Base-by-base conservation (phyloP, 2,797 vertebrate genomes). In the Geotria australis region DNA sequence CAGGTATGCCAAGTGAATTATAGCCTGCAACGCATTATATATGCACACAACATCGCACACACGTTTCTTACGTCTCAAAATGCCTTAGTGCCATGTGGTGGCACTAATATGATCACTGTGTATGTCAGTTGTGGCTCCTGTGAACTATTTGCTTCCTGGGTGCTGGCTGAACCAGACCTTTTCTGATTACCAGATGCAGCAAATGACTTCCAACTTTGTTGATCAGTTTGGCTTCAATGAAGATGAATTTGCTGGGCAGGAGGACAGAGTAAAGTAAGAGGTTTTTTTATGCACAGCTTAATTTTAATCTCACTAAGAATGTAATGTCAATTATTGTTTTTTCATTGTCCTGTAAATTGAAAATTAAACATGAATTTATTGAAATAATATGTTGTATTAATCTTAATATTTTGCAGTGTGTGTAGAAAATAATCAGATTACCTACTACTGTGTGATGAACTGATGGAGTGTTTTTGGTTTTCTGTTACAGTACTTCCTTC, bases 151-250 rank as follows among this genome's bases (percentile, higher is more conserved):
- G 24, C 24, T 38, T 38, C 24, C 24, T 38, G 24, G 24, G 24
- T 38, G 24, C 24, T 38, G 24, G 24, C 24, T 38, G 24, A 38
- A 38, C 24, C 89, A 98, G 89, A 86, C 89, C 88, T 98, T 98
- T 86, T 98, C 88, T 95, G 88, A 95, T 98, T 98, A 98, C 94
- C 88, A 98, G 88, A 95, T 98, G 88, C 89, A 98, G 94, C 88
- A 98, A 95, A 98, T 98, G 88, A 95, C 86, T 85, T 98, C 89
- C 86, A 95, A 95, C 94, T 98, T 98, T 95, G 95, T 95, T 98
- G 89, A 98, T 86, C 89, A 98, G 88, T 98, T 98, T 72, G 89
- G 88, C 85, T 98, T 98, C 88, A 98, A 93, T 77, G 86, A 98
- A 69, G 88, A 98, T 81, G 93, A 95, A 83, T 98, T 98, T 77